Evolutionary conservation across 2,113 vertebrate species (phyloP), one percentile per base, ranked within the genome.

Genomic region (Xiphias gladius): DNA sequence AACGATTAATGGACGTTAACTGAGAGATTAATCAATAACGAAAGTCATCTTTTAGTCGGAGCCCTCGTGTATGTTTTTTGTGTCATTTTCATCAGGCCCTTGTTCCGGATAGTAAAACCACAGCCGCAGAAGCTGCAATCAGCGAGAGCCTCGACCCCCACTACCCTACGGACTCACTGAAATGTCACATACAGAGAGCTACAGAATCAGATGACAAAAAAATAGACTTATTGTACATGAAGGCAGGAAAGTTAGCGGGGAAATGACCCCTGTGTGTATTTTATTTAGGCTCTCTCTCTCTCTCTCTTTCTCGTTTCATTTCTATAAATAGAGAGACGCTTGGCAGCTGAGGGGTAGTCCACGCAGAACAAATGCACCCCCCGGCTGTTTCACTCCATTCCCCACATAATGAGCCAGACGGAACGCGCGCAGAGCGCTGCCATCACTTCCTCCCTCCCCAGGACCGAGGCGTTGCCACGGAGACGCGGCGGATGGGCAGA

Each of bases 311-410:
- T 74, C 67, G 43, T 88, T 88, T 87, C 62, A 68, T 85, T 74
- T 84, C 92, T 94, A 95, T 90, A 93, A 94, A 94, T 95, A 95
- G 93, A 84, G 70, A n/a, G 81, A 61, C 17, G 85, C 86, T 91
- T 91, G 92, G 93, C 93, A 93, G 93, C 93, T 91, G 93, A 92
- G 90, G 88, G 91, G 85, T 71, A 91, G 93, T 93, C 92, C 92
- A 93, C 88, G 91, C 92, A 95, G 93, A 93, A 94, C 93, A 95
- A 93, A 95, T 91, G 88, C 89, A 71, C 88, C 92, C 92, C 83
- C 68, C 43, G 90, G 92, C 93, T 90, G 91, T 88, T 93, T 90
- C 91, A 89, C 93, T 93, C 91, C 92, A 90, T 90, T 91, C 89
- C 54, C 88, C 80, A 85, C 90, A 91, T 93, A 93, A 94, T 92